Percentiles rank a stretch among this genome's conserved stretches.
These are phyloP conservation scores for Sebastes baramenuke DNA, from an alignment of 2,797 vertebrate species.

Conservation along the genomic window DNA sequence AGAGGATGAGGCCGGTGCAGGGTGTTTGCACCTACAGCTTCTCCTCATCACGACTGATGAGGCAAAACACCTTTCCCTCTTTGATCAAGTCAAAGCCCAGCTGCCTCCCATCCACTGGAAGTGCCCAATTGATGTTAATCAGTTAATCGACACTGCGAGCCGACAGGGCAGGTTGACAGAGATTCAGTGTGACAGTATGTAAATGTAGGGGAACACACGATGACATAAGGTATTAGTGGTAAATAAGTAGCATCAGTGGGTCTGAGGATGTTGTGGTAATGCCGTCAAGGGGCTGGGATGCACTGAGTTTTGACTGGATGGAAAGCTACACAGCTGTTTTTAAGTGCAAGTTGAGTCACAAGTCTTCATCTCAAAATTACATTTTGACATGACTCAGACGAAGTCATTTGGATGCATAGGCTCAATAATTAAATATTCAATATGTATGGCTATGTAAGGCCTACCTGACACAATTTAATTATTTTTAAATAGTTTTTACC, in stretches of 20 bases:
- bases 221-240: slow-evolving; percentile 46
- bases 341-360: not conserved
- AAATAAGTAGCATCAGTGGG: slow-evolving; percentile 9
- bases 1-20: not conserved
- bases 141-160: slow-evolving; percentile 48
- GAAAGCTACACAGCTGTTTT: not conserved
- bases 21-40: slow-evolving; percentile 19
- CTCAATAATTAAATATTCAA: not conserved
- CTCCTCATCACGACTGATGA: slow-evolving; percentile 39
- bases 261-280: not conserved
- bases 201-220: slow-evolving; percentile 46
- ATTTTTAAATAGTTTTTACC: not conserved
- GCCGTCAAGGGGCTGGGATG: not conserved
- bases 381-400: not conserved
- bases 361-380: not conserved
- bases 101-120: slow-evolving; percentile 40
- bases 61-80: slow-evolving; percentile 31
- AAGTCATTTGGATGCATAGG: not conserved
- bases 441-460: not conserved
- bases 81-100: slow-evolving; percentile 43
- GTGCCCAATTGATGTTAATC: slow-evolving; percentile 54
- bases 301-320: not conserved
- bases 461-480: not conserved
- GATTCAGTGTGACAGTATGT: slow-evolving; percentile 53
- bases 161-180: slow-evolving; percentile 36